Base-by-base conservation (phyloP, 1,140 invertebrate genomes). In the Magallana angulata region DNA sequence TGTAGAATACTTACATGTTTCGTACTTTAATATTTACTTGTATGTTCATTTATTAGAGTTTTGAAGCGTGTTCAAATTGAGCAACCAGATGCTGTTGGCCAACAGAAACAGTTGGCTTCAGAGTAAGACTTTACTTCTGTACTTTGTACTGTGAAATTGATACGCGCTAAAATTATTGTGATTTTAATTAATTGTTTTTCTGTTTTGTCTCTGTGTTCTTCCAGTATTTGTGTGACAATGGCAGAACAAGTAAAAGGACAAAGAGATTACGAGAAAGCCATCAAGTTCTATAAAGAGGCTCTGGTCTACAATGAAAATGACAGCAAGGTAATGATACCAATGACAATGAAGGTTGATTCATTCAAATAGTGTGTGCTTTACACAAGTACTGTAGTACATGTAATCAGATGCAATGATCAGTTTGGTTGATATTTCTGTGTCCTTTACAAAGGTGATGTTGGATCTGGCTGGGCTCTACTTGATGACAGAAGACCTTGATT, bases 401-500 rank as follows among this genome's bases (percentile, higher is more conserved):
- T 3, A 48, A 48, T 48, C 5, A 48, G 36, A 48, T 0, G 36
- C 36, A 48, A 48, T 48, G 36, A 4, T 16, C 62, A 64, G 62
- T 64, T 0, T 64, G 14, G 62, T 64, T 18, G 18, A 7, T 16
- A 18, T 16, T 18, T 64, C 18, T 18, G 14, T 12, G 30, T 80
- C 3, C 3, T 12, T 84, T 71, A 76, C 90, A 24, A 87, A 94
- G 93, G 92, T 94, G 8, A 94, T 94, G 88, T 95, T 97, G 57
- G 96, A 97, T 1, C 94, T 99, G 56, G 97, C 98, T 1, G 97
- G 97, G 91, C 94, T 98, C 3, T 98, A 98, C 92, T 97, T 98
- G 96, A 97, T 97, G 90, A 95, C 94, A 64, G 95, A 95, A 84
- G 96, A 96, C 88, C 91, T 96, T 48, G 97, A 98, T 89, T 96